Evolutionary conservation across 2,888 invertebrate genomes (phyloP).

Genomic region (Apotomis capreana): DNA sequence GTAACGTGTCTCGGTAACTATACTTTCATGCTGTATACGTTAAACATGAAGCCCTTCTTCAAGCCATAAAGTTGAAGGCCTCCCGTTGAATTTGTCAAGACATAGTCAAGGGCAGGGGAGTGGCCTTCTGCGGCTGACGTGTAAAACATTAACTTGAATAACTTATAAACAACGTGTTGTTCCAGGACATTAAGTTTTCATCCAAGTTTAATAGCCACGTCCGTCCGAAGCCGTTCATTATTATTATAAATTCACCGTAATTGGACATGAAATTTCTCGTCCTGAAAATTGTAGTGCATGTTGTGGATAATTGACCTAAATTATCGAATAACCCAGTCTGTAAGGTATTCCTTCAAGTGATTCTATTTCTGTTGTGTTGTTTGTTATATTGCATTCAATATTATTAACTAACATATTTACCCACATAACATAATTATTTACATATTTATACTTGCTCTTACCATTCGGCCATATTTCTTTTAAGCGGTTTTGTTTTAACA

Average conservation of each 20-base stretch:
- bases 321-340: slow-evolving; percentile 2
- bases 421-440: too few relatives aligned
- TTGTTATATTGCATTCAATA: too few relatives aligned
- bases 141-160: slow-evolving; percentile 40
- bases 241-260: slow-evolving; percentile 35
- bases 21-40: slow-evolving; percentile 5
- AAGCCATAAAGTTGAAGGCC: slow-evolving; percentile 38
- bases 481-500: too few relatives aligned
- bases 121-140: slow-evolving; percentile 28
- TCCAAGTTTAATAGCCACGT: slow-evolving; percentile 19
- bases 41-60: slow-evolving; percentile 3
- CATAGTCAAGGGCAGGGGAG: slow-evolving; percentile 35
- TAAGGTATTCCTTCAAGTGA: background rate
- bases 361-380: too few relatives aligned
- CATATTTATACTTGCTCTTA: too few relatives aligned
- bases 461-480: too few relatives aligned
- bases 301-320: slow-evolving; percentile 16
- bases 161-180: slow-evolving; percentile 28
- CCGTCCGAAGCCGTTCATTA: slow-evolving; percentile 21
- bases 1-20: background rate
- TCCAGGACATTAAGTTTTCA: slow-evolving; percentile 27
- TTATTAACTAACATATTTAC: too few relatives aligned
- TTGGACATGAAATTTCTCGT: slow-evolving; percentile 20
- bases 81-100: slow-evolving; percentile 38
- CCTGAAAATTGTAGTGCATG: slow-evolving; percentile 29